Conservation (phyloP, 1,140 invertebrate genomes). For the Euborellia annulipes region DNA sequence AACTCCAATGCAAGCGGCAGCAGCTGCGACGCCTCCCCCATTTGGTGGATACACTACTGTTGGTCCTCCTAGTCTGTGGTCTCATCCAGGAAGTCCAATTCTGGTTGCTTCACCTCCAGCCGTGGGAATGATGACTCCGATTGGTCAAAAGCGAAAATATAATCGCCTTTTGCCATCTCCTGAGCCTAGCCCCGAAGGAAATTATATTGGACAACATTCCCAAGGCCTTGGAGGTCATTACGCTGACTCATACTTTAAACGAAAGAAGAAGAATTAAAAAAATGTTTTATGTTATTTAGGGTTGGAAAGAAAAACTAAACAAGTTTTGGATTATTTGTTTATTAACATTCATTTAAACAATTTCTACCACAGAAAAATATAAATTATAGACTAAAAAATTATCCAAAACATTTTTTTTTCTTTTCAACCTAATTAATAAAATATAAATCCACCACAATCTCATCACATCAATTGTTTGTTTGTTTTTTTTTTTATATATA, state of each 20-base stretch:
- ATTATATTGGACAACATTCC: slow-evolving; percentile 38
- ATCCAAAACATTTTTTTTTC: too few species aligned
- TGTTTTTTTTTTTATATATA: too few species aligned
- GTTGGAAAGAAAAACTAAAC: too few species aligned
- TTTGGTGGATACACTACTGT: slow-evolving; percentile 7
- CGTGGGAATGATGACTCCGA: slow-evolving; percentile 20
- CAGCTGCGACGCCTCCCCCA: slow-evolving; percentile 4
- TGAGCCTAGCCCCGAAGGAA: slow-evolving; percentile 33
- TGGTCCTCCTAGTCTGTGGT: slow-evolving; percentile 9
- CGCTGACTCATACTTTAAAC: slow-evolving; percentile 34
- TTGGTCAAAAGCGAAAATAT: slow-evolving; percentile 33
- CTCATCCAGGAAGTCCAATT: slow-evolving; percentile 10
- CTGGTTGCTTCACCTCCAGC: slow-evolving; percentile 8
- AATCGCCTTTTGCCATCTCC: slow-evolving; percentile 33
- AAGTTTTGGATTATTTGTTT: too few species aligned
- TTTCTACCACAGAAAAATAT: too few species aligned
- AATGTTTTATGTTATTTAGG: too few species aligned
- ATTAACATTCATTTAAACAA: too few species aligned
- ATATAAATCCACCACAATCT: too few species aligned
- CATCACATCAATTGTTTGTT: too few species aligned
- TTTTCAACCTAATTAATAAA: too few species aligned
- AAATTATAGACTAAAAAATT: too few species aligned
- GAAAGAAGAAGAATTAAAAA: slow-evolving; percentile 29
- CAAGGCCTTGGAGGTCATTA: slow-evolving; percentile 40
- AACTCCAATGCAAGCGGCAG: slow-evolving; percentile 8